Percentiles rank a stretch among this genome's conserved stretches.
Evolutionary conservation across 2,888 invertebrate species (phyloP).

Genomic region (Calliopum simillimum): DNA sequence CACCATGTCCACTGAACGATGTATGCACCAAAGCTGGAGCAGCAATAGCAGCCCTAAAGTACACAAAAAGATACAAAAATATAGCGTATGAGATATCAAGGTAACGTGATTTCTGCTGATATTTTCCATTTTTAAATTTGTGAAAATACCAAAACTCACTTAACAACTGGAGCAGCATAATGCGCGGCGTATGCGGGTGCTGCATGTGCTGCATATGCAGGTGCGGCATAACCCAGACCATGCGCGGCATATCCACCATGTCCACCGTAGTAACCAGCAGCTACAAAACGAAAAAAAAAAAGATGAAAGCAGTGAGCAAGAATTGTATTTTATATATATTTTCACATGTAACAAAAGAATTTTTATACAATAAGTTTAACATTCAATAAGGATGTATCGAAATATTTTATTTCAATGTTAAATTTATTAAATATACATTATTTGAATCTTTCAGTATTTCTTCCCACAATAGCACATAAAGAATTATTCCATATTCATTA

Average conservation of each 20-base stretch:
- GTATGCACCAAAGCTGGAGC: constrained; percentile 66
- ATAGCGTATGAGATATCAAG: not conserved
- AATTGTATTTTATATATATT: too few species aligned
- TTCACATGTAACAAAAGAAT: too few species aligned
- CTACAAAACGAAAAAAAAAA: constrained; percentile 36
- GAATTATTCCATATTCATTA: too few species aligned
- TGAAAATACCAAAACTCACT: constrained; percentile 54
- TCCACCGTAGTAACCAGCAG: constrained; percentile 58
- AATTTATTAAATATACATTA: too few species aligned
- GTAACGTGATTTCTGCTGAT: constrained; percentile 6
- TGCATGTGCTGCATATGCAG: constrained; percentile 48
- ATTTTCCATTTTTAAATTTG: not conserved
- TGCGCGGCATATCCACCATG: constrained; percentile 52
- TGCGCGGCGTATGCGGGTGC: constrained; percentile 56
- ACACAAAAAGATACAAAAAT: not conserved
- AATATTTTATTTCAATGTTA: too few species aligned
- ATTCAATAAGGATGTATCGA: too few species aligned
- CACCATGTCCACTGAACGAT: constrained; percentile 66
- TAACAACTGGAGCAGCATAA: constrained; percentile 59
- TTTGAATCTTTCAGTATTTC: too few species aligned
- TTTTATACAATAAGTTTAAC: too few species aligned
- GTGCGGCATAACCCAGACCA: constrained; percentile 48
- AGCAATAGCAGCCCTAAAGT: constrained; percentile 61
- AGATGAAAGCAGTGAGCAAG: too few species aligned
- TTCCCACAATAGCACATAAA: too few species aligned